Evolutionary conservation across 2,888 invertebrate genomes (phyloP).

Genomic region (Dione vanillae): DNA sequence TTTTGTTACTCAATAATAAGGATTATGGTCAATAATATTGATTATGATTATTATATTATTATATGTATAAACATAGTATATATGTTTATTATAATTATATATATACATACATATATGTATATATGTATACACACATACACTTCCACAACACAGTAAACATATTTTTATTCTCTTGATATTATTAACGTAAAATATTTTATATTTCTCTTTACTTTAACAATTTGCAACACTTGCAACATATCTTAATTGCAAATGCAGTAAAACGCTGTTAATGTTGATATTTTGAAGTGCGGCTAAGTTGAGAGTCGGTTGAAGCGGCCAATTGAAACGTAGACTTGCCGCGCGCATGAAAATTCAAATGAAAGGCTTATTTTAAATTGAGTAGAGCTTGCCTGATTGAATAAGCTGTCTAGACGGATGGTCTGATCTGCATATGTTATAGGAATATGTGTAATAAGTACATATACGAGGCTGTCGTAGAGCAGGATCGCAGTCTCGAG

Average conservation of each 20-base stretch:
- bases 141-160: too few relatives aligned
- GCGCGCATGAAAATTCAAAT: conserved; percentile 31
- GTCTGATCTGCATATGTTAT: background rate
- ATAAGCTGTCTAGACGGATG: conserved; percentile 32
- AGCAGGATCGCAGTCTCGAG: too few relatives aligned
- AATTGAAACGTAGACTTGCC: conserved; percentile 23
- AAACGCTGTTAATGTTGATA: conserved; percentile 18
- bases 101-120: too few relatives aligned
- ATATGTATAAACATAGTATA: too few relatives aligned
- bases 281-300: conserved; percentile 24
- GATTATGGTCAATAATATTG: too few relatives aligned
- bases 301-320: conserved; percentile 18
- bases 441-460: background rate
- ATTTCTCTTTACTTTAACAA: background rate
- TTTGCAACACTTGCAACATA: background rate
- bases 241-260: conserved; percentile 17
- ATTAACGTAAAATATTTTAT: background rate
- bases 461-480: too few relatives aligned
- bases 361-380: conserved; percentile 32
- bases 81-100: too few relatives aligned
- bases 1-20: too few relatives aligned
- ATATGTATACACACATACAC: too few relatives aligned
- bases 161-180: too few relatives aligned
- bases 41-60: too few relatives aligned
- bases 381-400: conserved; percentile 31